Evolutionary conservation across 2,888 invertebrate species (phyloP).

Genomic region (Volucella bombylans): DNA sequence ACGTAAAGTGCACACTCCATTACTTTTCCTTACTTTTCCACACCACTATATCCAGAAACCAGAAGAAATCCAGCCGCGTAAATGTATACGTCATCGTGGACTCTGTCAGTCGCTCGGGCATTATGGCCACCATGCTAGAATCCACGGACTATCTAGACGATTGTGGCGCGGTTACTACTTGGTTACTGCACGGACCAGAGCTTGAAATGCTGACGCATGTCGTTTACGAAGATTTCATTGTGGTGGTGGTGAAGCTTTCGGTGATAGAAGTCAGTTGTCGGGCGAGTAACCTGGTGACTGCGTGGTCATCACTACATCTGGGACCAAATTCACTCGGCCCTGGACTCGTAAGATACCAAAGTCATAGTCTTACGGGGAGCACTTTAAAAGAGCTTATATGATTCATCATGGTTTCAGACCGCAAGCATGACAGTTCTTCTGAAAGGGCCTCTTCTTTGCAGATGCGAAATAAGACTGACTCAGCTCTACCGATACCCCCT

Average conservation of each 20-base stretch:
- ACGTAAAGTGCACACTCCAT: constrained; percentile 58
- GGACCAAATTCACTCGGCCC: background rate
- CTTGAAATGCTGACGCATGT: constrained; percentile 4
- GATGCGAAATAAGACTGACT: background rate
- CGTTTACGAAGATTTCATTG: constrained; percentile 22
- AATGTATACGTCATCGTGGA: too few relatives aligned
- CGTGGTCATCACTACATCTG: background rate
- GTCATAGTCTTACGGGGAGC: constrained; percentile 21
- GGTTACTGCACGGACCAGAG: constrained; percentile 17
- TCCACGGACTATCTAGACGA: too few relatives aligned
- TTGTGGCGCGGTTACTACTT: too few relatives aligned
- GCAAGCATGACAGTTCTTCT: background rate
- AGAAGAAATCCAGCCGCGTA: too few relatives aligned
- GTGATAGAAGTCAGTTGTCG: constrained; percentile 42
- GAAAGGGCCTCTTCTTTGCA: background rate
- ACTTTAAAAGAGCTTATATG: constrained; percentile 26
- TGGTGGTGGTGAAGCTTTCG: constrained; percentile 45
- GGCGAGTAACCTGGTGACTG: constrained; percentile 8
- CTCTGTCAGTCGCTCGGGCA: constrained; percentile 32
- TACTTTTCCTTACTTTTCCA: background rate
- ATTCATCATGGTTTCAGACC: background rate
- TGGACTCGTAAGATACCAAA: background rate
- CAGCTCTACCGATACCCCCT: background rate
- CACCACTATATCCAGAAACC: constrained; percentile 10
- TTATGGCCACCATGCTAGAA: constrained; percentile 5